These are phyloP conservation scores for Megaceryle torquata DNA, from an alignment of 2,113 vertebrate species.

Conservation along the genomic window DNA sequence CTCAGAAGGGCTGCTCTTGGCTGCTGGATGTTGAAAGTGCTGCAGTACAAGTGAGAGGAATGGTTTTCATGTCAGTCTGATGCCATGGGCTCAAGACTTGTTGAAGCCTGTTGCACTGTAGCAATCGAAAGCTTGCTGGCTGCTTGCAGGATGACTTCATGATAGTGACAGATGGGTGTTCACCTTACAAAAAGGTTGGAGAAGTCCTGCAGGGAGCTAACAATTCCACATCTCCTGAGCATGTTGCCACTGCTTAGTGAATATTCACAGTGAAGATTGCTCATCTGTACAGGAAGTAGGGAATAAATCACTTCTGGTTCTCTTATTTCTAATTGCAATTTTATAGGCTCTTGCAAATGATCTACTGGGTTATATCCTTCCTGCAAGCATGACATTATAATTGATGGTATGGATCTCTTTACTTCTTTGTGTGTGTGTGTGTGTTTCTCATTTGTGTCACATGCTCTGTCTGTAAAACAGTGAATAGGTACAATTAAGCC, in stretches of 20 bases:
- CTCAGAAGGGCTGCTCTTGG: not conserved
- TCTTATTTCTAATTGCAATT: not conserved
- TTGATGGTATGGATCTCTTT: not conserved
- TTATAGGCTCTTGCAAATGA: not conserved
- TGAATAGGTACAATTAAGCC: not conserved
- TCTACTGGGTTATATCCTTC: not conserved
- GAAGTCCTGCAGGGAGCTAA: not conserved
- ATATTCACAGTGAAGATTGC: not conserved
- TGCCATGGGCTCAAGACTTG: not conserved
- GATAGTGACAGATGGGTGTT: not conserved
- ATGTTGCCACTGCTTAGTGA: not conserved
- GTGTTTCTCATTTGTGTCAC: not conserved
- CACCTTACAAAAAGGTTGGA: not conserved
- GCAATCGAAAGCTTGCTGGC: not conserved
- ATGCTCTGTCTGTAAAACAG: not conserved
- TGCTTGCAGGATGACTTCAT: not conserved
- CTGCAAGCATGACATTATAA: not conserved
- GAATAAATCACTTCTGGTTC: not conserved
- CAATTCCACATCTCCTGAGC: not conserved
- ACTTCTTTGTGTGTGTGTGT: not conserved
- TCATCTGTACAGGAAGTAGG: not conserved
- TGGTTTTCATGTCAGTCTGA: not conserved
- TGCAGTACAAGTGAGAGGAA: not conserved
- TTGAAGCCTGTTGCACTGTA: not conserved
- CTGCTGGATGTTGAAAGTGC: not conserved